phyloP scores from a whole-genome alignment of 1,140 invertebrate genomes.

The Papilio machaon region DNA sequence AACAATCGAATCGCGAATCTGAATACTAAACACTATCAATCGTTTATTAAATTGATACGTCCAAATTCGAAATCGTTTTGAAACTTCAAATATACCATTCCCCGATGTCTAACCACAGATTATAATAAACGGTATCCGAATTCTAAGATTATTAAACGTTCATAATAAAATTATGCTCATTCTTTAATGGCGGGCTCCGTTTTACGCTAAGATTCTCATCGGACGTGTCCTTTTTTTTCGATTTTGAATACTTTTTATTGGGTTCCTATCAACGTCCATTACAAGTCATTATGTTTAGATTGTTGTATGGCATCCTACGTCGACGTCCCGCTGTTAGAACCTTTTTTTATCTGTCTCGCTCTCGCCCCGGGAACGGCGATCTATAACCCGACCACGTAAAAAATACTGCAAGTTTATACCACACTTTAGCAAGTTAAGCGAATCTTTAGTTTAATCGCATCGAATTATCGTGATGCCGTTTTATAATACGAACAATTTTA shows the following conservation, averaged over 20 bases:
- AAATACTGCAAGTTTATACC: conserved; percentile 34
- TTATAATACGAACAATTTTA: conserved; percentile 37
- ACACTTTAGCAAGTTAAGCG: conserved; percentile 40
- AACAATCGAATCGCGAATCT: conserved; percentile 54
- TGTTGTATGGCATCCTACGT: conserved; percentile 55
- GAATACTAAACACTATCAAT: conserved; percentile 50
- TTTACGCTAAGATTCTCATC: conserved; percentile 42
- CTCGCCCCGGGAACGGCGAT: conserved; percentile 32
- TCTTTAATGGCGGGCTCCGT: conserved; percentile 39
- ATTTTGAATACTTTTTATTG: conserved; percentile 52
- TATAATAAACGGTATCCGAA: conserved; percentile 54
- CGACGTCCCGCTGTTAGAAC: conserved; percentile 56
- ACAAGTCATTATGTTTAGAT: conserved; percentile 66
- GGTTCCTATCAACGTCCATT: conserved; percentile 62
- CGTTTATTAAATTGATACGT: conserved; percentile 58
- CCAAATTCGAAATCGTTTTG: conserved; percentile 56
- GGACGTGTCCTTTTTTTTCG: conserved; percentile 41
- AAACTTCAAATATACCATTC: conserved; percentile 47
- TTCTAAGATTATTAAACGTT: conserved; percentile 43
- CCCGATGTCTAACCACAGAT: conserved; percentile 46
- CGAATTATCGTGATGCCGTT: conserved; percentile 40
- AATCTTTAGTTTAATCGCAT: conserved; percentile 44
- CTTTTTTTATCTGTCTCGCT: conserved; percentile 43
- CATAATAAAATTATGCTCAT: conserved; percentile 39
- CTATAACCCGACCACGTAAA: conserved; percentile 40